These are phyloP conservation scores for Drosophila leontia DNA, from an alignment of 1,140 invertebrate species.

Conservation along the genomic window DNA sequence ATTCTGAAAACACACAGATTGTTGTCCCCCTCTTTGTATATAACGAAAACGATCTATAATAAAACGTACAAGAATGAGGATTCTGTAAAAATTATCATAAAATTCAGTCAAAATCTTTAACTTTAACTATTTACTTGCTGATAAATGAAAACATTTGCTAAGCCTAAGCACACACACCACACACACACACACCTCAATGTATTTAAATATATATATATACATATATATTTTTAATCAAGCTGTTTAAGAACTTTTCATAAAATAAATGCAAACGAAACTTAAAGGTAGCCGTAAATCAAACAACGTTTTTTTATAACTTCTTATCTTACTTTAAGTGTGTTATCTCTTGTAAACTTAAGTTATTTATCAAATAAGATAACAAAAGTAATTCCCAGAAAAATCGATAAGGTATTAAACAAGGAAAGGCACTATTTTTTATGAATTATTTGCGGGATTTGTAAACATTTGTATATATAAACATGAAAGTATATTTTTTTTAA, in stretches of 20 bases:
- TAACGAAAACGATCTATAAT: constrained; percentile 46
- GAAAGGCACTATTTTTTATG: not conserved
- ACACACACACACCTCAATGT: constrained; percentile 45
- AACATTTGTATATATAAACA: too few species aligned
- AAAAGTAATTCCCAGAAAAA: not conserved
- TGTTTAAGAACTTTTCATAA: constrained; percentile 61
- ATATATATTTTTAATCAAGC: constrained; percentile 55
- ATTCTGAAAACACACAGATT: constrained; percentile 13
- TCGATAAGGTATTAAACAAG: not conserved
- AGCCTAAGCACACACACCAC: constrained; percentile 31
- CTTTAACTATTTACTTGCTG: constrained; percentile 38
- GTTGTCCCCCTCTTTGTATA: constrained; percentile 57
- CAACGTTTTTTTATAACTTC: not conserved
- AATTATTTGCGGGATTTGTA: too few species aligned
- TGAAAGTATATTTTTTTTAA: too few species aligned
- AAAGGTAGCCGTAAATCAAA: constrained; percentile 53
- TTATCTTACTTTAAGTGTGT: not conserved
- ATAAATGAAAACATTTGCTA: constrained; percentile 32
- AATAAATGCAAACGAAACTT: constrained; percentile 62
- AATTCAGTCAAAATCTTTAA: constrained; percentile 16
- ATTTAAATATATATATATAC: constrained; percentile 51
- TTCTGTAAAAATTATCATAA: constrained; percentile 53
- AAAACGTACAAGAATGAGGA: constrained; percentile 41
- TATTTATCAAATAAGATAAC: constrained; percentile 5
- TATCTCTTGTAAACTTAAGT: not conserved